Base-by-base conservation (phyloP, 1,140 invertebrate genomes). In the Papilio polytes region DNA sequence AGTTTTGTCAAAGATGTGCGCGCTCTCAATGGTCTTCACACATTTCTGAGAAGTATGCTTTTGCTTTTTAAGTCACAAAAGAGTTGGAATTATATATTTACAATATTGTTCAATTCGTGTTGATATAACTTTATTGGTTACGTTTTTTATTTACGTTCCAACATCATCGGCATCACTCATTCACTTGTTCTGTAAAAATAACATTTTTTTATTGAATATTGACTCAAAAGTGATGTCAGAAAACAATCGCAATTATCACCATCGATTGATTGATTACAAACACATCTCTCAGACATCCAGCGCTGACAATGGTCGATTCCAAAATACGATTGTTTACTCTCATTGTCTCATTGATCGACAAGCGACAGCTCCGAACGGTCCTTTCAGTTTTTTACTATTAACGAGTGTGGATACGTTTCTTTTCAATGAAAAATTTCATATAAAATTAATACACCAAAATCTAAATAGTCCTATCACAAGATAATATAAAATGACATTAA, bases 251-350 rank as follows among this genome's bases (percentile, higher is more conserved):
- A 63, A 63, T 76, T 51, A 53, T 53, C 74, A 20, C 44, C 48
- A 77, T 53, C 74, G 26, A 77, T 31, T 77, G 48, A 59, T 53
- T 78, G 53, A 44, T 78, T 78, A 78, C 46, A 78, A 78, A 78
- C 77, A 78, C n/a, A 51, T 78, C 13, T 63, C 36, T 41, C 56
- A 78, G 36, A 44, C 56, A 66, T 44, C 36, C 56, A 66, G 26
- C 15, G 22, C 22, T 59, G 26, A 78, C 76, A 78, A 78, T 78
- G 53, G 51, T 20, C 48, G 56, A 78, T 78, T 78, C 26, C 53
- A 78, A 78, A 78, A 78, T 78, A 78, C 22, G 53, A 59, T 78
- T 78, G 76, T 78, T 78, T 78, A 78, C 13, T 59, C 51, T 44
- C 13, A 59, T 78, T 78, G 53, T 59, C 18, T 59, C 76, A 59